phyloP scores from a whole-genome alignment of 2,888 invertebrate species.

The Chrysomela aeneicollis region DNA sequence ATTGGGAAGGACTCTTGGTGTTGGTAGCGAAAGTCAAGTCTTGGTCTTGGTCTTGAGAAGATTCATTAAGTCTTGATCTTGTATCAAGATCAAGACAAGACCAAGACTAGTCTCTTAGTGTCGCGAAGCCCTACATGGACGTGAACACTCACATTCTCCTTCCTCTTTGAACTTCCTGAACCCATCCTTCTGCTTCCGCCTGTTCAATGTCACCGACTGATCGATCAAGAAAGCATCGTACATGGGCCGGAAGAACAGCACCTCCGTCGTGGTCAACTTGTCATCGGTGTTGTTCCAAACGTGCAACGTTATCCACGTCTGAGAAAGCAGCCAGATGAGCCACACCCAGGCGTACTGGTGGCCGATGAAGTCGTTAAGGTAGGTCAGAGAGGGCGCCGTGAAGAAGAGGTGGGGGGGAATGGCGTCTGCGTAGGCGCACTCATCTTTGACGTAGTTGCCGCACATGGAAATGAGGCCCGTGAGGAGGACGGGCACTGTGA shows the following conservation, averaged over 20 bases:
- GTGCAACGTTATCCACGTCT: slow-evolving; percentile 86
- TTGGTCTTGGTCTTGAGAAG: no score
- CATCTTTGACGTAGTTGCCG: slow-evolving; percentile 70
- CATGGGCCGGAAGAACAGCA: slow-evolving; percentile 84
- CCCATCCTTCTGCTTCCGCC: slow-evolving; percentile 64
- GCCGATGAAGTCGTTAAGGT: slow-evolving; percentile 65
- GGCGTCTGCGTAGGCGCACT: slow-evolving; percentile 76
- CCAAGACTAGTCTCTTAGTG: no score
- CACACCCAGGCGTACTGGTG: slow-evolving; percentile 79
- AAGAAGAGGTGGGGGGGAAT: slow-evolving; percentile 91
- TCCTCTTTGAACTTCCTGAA: slow-evolving; percentile 16
- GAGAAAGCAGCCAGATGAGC: slow-evolving; percentile 82
- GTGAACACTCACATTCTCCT: background rate
- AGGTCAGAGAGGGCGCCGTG: slow-evolving; percentile 67
- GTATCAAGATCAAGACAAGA: no score
- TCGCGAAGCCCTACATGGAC: no score
- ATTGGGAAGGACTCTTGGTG: no score
- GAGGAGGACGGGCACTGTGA: slow-evolving; percentile 79
- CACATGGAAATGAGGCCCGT: slow-evolving; percentile 73
- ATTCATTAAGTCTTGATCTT: no score
- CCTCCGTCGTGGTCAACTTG: slow-evolving; percentile 83
- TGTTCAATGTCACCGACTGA: slow-evolving; percentile 83
- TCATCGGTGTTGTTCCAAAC: slow-evolving; percentile 87
- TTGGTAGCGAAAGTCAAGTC: no score
- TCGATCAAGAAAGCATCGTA: slow-evolving; percentile 85